phyloP scores from a whole-genome alignment of 2,113 vertebrate genomes.

The Myrmecobius fasciatus region DNA sequence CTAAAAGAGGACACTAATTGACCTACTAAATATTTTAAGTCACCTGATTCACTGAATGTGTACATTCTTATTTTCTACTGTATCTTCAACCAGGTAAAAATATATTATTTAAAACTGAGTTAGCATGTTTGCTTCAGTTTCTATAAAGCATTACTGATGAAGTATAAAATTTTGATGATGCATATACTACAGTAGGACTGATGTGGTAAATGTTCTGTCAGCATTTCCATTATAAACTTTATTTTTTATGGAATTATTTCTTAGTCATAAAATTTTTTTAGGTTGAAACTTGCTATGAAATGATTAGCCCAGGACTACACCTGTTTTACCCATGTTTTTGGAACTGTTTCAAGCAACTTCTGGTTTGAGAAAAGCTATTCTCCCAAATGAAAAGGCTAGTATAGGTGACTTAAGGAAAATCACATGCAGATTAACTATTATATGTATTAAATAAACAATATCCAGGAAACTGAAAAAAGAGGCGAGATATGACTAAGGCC shows the following conservation, averaged over 20 bases:
- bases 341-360: conserved; percentile 52
- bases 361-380: conserved; percentile 56
- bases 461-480: conserved; percentile 69
- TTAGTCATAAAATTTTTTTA: conserved; percentile 84
- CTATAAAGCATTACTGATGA: conserved; percentile 74
- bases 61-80: conserved; percentile 38
- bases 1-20: conserved; percentile 56
- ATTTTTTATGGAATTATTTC: conserved; percentile 83
- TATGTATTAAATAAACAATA: conserved; percentile 57
- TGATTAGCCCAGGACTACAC: conserved; percentile 58
- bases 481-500: conserved; percentile 56
- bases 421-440: conserved; percentile 40
- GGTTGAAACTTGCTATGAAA: conserved; percentile 83
- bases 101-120: conserved; percentile 44
- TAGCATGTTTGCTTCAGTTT: conserved; percentile 52
- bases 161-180: conserved; percentile 76
- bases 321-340: conserved; percentile 20
- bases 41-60: conserved; percentile 31
- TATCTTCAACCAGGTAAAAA: conserved; percentile 62
- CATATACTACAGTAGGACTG: conserved; percentile 79
- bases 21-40: conserved; percentile 54
- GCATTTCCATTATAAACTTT: conserved; percentile 88
- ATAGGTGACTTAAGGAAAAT: conserved; percentile 23
- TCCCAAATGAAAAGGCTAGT: conserved; percentile 17
- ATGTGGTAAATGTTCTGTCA: conserved; percentile 87